Evolutionary conservation across 2,888 invertebrate species (phyloP), one percentile per base, ranked within the genome.

Genomic region (Lepidocyrtinus sp.): DNA sequence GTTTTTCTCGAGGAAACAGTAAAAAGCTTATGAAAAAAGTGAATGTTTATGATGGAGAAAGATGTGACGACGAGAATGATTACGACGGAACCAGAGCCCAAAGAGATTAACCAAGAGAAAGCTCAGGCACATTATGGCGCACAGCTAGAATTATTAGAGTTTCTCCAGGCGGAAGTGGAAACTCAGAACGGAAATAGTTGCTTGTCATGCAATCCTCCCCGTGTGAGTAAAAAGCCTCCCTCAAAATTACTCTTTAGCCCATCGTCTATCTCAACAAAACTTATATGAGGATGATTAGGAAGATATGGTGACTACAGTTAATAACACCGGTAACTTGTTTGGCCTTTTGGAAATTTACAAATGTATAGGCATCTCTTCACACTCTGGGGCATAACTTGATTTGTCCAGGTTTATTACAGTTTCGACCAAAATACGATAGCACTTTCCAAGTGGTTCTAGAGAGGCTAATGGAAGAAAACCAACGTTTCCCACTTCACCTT

Each of bases 161-260:
- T 36, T 36, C 36, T 36, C 36, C 12, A 36, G 7, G 65, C 55
- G 77, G 61, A 67, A 67, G 64, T 21, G 22, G 61, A 59, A 77
- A 77, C 64, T 50, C 45, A 17, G 26, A 61, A 65, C 59, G 77
- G 65, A 71, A 77, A 77, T 77, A 65, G 77, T 67, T 67, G 65
- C 65, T 67, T 55, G 71, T 77, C 77, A 77, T 70, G 77, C 71
- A 77, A 72, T 27, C 1, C 24, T 7, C n/a, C 36, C 19, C 50
- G 26, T 62, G 45, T 63, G 61, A 46, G 59, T 2, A 27, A 19
- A 76, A 70, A 76, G 61, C 27, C 61, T 70, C 9, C 55, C 45
- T n/a, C 69, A 25, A 69, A 69, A 69, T 22, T 63, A 24, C 25
- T 67, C 27, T 64, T 26, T 64, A n/a, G 24, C 9, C 1, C 12